A percentile compares a stretch with the other conserved stretches of the same genome.
phyloP scores from a whole-genome alignment of 2,888 invertebrate species.

The Pycnomerus fuliginosus region DNA sequence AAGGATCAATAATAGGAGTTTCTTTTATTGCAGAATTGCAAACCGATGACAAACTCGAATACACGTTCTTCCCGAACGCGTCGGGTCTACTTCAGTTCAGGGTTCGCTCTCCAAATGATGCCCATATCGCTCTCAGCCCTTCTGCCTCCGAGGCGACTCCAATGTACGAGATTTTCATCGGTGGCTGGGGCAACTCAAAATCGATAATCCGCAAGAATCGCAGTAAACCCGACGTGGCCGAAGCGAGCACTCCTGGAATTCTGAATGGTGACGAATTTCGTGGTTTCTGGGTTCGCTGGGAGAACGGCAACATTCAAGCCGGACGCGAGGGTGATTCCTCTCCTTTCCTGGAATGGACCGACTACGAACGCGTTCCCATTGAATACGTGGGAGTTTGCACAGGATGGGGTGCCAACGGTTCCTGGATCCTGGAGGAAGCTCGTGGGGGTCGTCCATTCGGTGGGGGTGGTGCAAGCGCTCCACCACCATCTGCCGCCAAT shows the following conservation, averaged over 20 bases:
- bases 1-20: too few relatives aligned
- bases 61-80: slow-evolving; percentile 74
- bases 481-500: slow-evolving; percentile 24
- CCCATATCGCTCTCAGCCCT: slow-evolving; percentile 77
- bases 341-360: slow-evolving; percentile 73
- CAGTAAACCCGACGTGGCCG: slow-evolving; percentile 57
- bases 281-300: slow-evolving; percentile 81
- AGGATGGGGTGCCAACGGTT: slow-evolving; percentile 81
- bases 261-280: slow-evolving; percentile 73
- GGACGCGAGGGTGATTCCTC: slow-evolving; percentile 62
- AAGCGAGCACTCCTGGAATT: slow-evolving; percentile 70
- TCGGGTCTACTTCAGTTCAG: slow-evolving; percentile 74
- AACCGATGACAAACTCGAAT: slow-evolving; percentile 78
- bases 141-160: slow-evolving; percentile 71
- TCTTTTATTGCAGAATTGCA: slow-evolving; percentile 65
- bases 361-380: slow-evolving; percentile 70
- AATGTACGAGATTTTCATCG: slow-evolving; percentile 84
- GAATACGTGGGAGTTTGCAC: slow-evolving; percentile 80
- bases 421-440: slow-evolving; percentile 67
- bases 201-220: slow-evolving; percentile 79
- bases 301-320: slow-evolving; percentile 56
- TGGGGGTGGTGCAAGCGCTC: slow-evolving; percentile 24
- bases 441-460: slow-evolving; percentile 10
- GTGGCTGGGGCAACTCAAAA: slow-evolving; percentile 85
- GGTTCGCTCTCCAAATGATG: slow-evolving; percentile 78